Evolutionary conservation across 2,113 vertebrate genomes (phyloP).

Genomic region (Crotophaga sulcirostris): DNA sequence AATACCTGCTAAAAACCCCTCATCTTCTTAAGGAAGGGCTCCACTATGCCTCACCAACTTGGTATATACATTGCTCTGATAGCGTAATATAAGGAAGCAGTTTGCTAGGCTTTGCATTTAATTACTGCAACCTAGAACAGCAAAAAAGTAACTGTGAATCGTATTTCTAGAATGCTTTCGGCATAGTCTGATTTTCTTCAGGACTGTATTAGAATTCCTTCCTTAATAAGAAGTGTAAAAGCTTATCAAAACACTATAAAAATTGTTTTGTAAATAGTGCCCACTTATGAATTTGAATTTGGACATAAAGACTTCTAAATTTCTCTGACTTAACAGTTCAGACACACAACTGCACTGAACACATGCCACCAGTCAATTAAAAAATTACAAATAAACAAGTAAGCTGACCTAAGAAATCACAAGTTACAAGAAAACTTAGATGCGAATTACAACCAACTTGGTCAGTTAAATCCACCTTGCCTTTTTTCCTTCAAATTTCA

Average conservation of each 20-base stretch:
- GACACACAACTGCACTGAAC: not conserved
- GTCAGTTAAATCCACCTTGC: not conserved
- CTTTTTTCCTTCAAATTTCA: not conserved
- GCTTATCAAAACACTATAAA: not conserved
- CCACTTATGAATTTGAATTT: not conserved
- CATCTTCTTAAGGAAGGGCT: not conserved
- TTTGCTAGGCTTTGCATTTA: not conserved
- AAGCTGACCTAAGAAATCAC: not conserved
- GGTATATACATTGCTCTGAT: not conserved
- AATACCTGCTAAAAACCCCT: not conserved
- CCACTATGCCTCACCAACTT: not conserved
- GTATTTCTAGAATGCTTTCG: not conserved
- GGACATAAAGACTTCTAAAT: not conserved
- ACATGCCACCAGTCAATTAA: not conserved
- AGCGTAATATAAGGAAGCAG: not conserved
- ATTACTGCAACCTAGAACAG: not conserved
- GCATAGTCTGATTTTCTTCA: not conserved
- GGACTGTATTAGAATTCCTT: not conserved
- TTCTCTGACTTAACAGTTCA: not conserved
- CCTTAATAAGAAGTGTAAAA: not conserved
- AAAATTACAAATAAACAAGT: not conserved
- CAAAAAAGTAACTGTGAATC: not conserved
- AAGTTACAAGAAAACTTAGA: not conserved
- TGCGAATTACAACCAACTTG: accelerated
- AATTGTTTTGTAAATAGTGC: not conserved